A percentile compares a stretch with the other conserved stretches of the same genome.
Evolutionary conservation across 2,797 vertebrate species (phyloP).

Genomic region (Setipinna tenuifilis): DNA sequence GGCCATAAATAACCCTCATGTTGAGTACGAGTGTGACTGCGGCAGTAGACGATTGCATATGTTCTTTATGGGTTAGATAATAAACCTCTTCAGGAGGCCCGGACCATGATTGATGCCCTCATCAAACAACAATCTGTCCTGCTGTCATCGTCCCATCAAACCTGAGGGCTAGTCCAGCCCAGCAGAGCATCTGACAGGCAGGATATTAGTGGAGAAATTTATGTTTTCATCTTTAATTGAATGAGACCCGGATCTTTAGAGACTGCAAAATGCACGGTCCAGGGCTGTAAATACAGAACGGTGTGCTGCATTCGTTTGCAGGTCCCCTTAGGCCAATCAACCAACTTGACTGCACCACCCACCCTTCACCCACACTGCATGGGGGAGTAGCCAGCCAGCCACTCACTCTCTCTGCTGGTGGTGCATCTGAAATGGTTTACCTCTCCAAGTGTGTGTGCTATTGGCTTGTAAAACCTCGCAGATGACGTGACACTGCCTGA

Average conservation of each 20-base stretch:
- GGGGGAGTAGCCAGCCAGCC: no score
- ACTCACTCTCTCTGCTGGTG: not conserved
- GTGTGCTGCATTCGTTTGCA: not conserved
- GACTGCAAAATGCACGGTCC: slow-evolving; percentile 14
- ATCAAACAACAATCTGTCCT: slow-evolving; percentile 59
- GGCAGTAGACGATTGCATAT: slow-evolving; percentile 38
- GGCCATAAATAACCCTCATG: slow-evolving; percentile 33
- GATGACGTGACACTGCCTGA: not conserved
- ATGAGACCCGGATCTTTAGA: slow-evolving; percentile 23
- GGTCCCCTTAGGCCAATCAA: not conserved
- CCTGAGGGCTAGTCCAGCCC: slow-evolving; percentile 34
- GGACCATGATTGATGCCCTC: slow-evolving; percentile 59
- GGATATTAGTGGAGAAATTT: slow-evolving; percentile 43
- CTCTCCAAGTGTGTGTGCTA: not conserved
- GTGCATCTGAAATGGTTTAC: not conserved
- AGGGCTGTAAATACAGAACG: not conserved
- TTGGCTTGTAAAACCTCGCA: not conserved
- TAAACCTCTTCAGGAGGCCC: slow-evolving; percentile 27
- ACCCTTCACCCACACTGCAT: no score
- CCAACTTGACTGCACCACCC: no score
- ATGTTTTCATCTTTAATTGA: slow-evolving; percentile 36
- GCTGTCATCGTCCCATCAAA: slow-evolving; percentile 52
- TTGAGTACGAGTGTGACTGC: slow-evolving; percentile 37
- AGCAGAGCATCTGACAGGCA: slow-evolving; percentile 48
- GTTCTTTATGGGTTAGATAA: slow-evolving; percentile 47